A percentile compares a stretch with the other conserved stretches of the same genome.
phyloP scores from a whole-genome alignment of 2,888 invertebrate species.

The Dioctria rufipes region DNA sequence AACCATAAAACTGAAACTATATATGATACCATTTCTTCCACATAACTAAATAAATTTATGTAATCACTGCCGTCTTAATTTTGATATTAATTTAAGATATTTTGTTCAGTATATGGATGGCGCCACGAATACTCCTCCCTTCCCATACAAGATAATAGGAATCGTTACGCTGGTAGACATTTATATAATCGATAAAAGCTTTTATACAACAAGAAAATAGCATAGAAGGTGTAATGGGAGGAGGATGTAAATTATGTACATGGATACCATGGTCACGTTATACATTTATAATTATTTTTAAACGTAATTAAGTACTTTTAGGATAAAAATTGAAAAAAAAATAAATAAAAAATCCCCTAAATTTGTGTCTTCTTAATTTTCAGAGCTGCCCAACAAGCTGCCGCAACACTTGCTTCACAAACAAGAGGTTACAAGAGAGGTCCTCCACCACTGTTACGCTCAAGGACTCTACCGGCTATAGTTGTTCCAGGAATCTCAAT shows the following conservation, averaged over 20 bases:
- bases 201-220: slow-evolving; percentile 34
- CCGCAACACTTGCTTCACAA: slow-evolving; percentile 73
- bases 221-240: background rate
- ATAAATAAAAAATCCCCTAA: slow-evolving; percentile 35
- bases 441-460: slow-evolving; percentile 85
- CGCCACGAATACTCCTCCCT: background rate
- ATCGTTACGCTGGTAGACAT: background rate
- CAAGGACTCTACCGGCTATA: slow-evolving; percentile 89
- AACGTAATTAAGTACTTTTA: too few species aligned
- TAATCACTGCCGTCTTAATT: too few species aligned
- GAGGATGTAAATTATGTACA: background rate
- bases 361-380: slow-evolving; percentile 58
- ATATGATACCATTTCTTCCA: too few species aligned
- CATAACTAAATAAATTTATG: too few species aligned
- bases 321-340: background rate
- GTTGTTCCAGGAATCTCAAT: slow-evolving; percentile 88
- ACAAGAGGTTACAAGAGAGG: slow-evolving; percentile 72
- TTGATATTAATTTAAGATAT: too few species aligned
- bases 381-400: slow-evolving; percentile 75
- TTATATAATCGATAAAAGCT: slow-evolving; percentile 48
- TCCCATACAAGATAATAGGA: background rate
- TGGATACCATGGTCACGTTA: background rate
- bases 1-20: too few species aligned
- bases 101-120: background rate
- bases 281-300: too few species aligned